These are phyloP conservation scores for Anhinga rufa DNA, from an alignment of 2,113 vertebrate species.

Conservation along the genomic window DNA sequence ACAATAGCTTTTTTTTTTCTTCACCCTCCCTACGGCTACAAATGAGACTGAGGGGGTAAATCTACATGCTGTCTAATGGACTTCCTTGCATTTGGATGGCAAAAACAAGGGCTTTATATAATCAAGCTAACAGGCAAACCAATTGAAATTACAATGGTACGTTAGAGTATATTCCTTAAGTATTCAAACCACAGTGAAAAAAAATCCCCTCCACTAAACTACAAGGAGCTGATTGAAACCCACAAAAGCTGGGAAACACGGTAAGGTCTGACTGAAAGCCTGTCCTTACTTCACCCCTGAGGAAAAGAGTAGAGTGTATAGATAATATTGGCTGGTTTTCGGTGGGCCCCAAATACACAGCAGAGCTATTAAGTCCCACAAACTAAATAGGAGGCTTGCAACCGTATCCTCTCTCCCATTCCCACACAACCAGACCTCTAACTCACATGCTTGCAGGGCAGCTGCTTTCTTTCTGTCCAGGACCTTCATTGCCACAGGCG, in stretches of 20 bases:
- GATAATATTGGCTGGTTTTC: neutral
- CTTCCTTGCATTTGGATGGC: neutral
- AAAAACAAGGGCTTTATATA: neutral
- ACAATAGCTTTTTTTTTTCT: neutral
- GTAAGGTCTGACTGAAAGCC: neutral
- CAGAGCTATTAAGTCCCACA: neutral
- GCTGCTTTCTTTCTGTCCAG: neutral
- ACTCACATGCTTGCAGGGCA: neutral
- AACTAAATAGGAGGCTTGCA: neutral
- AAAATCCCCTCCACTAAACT: neutral
- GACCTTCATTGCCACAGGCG: neutral
- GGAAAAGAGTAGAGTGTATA: neutral
- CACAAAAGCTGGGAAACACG: conserved; percentile 12
- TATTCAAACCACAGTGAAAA: conserved; percentile 4
- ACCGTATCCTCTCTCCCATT: neutral
- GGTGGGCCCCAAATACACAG: neutral
- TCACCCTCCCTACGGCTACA: neutral
- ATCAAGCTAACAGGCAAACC: neutral
- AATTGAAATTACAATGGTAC: conserved; percentile 18
- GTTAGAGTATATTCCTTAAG: conserved; percentile 22
- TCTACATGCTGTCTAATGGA: neutral
- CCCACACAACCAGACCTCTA: neutral
- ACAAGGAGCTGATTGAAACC: conserved; percentile 10
- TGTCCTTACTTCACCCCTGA: conserved; percentile 47
- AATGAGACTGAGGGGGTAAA: neutral